Evolutionary conservation across 2,888 invertebrate genomes (phyloP).

Genomic region (Germaria angustata): DNA sequence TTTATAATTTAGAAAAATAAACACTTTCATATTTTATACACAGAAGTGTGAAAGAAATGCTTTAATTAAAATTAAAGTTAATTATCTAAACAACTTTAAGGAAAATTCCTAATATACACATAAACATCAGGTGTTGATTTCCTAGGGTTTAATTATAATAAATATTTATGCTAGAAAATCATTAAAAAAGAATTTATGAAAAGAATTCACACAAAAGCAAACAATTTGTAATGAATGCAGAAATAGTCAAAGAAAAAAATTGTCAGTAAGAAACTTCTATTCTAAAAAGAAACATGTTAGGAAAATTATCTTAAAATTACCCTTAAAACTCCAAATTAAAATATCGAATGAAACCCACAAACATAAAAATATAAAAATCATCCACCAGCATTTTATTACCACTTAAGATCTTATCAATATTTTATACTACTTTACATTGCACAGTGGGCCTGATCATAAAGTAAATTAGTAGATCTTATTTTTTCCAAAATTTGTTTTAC

Average conservation of each 20-base stretch:
- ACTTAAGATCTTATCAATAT: conserved; percentile 8
- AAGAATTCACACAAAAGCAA: neutral
- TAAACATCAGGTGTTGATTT: conserved; percentile 36
- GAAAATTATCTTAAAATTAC: neutral
- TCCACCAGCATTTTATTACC: conserved; percentile 13
- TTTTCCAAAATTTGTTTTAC: too few relatives aligned
- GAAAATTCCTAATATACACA: neutral
- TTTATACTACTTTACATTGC: neutral
- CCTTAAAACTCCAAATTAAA: neutral
- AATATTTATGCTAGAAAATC: conserved; percentile 20
- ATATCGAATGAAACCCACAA: neutral
- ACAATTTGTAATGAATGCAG: neutral
- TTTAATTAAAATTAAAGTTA: conserved; percentile 33
- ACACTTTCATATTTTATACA: neutral
- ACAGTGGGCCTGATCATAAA: neutral
- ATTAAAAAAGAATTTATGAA: neutral
- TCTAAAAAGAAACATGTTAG: neutral
- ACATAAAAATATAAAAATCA: conserved; percentile 2
- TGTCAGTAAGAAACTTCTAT: neutral
- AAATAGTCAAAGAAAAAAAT: neutral
- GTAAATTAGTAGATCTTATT: too few relatives aligned
- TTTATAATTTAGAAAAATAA: neutral
- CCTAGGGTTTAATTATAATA: conserved; percentile 1
- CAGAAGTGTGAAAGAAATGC: conserved; percentile 19
- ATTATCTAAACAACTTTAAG: conserved; percentile 33